These are phyloP conservation scores for Ctenomys sociabilis DNA, from an alignment of 2,113 vertebrate species.

Conservation along the genomic window DNA sequence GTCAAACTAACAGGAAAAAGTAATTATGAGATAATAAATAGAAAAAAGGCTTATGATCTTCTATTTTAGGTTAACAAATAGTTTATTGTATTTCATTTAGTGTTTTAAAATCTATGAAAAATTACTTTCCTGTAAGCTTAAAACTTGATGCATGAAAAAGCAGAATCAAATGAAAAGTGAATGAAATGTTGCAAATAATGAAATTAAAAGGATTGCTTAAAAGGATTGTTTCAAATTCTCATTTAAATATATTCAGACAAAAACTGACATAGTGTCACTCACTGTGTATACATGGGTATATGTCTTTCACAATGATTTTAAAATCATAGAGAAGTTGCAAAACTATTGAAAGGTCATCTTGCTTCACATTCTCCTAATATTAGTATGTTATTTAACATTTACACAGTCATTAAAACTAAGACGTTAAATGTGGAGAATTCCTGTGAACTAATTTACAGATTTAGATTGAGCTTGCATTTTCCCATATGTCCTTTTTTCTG, in stretches of 20 bases:
- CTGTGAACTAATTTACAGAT: background rate
- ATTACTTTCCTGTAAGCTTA: background rate
- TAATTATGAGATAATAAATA: background rate
- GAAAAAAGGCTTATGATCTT: background rate
- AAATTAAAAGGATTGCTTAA: background rate
- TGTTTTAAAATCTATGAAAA: background rate
- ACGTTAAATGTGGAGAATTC: background rate
- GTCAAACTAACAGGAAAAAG: conserved; percentile 20
- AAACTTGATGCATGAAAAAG: background rate
- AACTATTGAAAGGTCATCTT: background rate
- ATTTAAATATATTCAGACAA: background rate
- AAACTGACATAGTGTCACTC: background rate
- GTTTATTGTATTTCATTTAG: background rate
- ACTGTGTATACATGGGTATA: background rate
- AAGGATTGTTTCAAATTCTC: background rate
- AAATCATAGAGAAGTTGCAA: background rate
- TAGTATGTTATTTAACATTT: background rate
- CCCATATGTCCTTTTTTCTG: background rate
- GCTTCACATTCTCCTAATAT: background rate
- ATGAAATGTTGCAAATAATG: background rate
- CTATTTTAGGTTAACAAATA: background rate
- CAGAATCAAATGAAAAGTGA: background rate
- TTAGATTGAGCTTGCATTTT: background rate
- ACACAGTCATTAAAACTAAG: background rate
- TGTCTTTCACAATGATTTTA: background rate